These are phyloP conservation scores for Campoletis sonorensis DNA, from an alignment of 1,140 invertebrate genomes.

Conservation along the genomic window DNA sequence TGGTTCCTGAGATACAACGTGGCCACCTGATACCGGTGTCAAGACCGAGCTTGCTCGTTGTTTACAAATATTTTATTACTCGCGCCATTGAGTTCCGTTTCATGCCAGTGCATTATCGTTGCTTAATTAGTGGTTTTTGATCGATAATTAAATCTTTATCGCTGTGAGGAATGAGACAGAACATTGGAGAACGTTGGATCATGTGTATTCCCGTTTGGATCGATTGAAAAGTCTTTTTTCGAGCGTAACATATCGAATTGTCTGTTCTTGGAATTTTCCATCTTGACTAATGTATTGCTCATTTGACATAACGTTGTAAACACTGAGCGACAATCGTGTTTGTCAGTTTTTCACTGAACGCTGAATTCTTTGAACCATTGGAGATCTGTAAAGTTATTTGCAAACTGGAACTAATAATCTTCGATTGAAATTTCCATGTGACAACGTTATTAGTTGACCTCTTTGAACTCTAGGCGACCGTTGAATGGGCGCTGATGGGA, in stretches of 20 bases:
- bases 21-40: constrained; percentile 23
- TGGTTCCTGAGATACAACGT: constrained; percentile 2
- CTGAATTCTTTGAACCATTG: too few relatives aligned
- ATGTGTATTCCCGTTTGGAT: neutral
- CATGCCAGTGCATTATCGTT: neutral
- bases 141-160: neutral
- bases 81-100: neutral
- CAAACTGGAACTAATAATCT: neutral
- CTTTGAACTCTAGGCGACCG: neutral
- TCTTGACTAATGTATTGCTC: neutral
- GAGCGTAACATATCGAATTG: neutral
- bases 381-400: too few relatives aligned
- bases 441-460: neutral
- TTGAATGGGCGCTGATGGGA: constrained; percentile 36
- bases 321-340: neutral
- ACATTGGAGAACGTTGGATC: neutral
- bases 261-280: too few relatives aligned
- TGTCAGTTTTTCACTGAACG: too few relatives aligned
- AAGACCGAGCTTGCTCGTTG: neutral
- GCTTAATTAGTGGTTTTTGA: neutral
- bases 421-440: neutral
- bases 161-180: neutral
- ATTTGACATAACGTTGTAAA: neutral
- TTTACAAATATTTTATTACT: neutral
- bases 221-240: neutral